A percentile compares a stretch with the other conserved stretches of the same genome.
These are phyloP conservation scores for Bursaphelenchus okinawaensis DNA, from an alignment of 2,888 invertebrate genomes.

Conservation along the genomic window DNA sequence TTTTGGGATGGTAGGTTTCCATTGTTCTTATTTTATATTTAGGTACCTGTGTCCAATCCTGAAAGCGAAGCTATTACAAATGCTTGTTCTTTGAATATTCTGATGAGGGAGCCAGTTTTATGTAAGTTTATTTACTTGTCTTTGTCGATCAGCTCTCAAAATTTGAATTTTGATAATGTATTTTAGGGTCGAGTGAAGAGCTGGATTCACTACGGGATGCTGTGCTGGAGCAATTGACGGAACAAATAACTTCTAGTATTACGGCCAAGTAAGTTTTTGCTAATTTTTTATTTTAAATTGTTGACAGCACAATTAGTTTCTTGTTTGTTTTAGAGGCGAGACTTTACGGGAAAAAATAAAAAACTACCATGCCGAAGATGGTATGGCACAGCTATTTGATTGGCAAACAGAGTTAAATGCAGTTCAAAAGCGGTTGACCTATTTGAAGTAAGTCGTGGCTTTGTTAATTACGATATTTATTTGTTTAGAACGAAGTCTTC, in stretches of 20 bases:
- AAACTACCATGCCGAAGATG: constrained; percentile 1
- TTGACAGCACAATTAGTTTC: too few relatives aligned
- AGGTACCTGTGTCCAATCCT: constrained; percentile 39
- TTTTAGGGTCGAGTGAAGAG: constrained; percentile 20
- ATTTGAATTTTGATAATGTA: too few relatives aligned
- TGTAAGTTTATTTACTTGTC: constrained; percentile 7
- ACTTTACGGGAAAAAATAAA: constrained; percentile 16
- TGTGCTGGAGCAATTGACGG: constrained; percentile 14
- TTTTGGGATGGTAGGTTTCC: constrained; percentile 39
- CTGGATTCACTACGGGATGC: constrained; percentile 11
- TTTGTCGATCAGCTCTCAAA: too few relatives aligned
- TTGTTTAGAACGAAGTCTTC: constrained; percentile 23
- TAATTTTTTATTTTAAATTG: background rate
- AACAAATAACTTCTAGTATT: background rate
- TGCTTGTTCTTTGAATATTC: constrained; percentile 8
- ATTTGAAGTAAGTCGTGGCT: background rate
- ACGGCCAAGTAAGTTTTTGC: constrained; percentile 2
- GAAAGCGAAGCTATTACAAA: constrained; percentile 31
- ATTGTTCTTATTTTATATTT: constrained; percentile 3
- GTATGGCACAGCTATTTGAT: constrained; percentile 6
- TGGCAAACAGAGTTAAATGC: constrained; percentile 4
- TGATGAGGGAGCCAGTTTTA: background rate
- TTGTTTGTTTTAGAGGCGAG: constrained; percentile 20
- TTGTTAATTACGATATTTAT: constrained; percentile 13
- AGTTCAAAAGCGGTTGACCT: background rate